Conservation (phyloP, 2,113 vertebrate species). For the Phoenicopterus ruber region DNA sequence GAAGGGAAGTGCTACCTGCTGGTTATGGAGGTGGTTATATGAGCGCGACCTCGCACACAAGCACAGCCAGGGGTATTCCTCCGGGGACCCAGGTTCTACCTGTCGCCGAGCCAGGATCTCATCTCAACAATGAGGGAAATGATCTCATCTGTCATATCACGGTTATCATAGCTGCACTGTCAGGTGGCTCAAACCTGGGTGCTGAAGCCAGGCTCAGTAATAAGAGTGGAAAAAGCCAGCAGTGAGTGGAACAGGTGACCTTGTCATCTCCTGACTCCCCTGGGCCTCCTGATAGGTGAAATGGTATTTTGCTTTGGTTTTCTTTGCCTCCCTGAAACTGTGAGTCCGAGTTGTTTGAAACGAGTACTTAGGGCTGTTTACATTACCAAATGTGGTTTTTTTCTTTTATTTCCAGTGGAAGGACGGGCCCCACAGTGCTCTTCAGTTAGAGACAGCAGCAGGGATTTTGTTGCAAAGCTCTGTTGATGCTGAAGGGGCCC, state of each 20-base stretch:
- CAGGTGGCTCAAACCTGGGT: not conserved
- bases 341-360: not conserved
- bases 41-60: fast-evolving
- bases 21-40: not conserved
- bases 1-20: not conserved
- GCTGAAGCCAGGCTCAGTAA: not conserved
- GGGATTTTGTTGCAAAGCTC: not conserved
- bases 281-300: not conserved
- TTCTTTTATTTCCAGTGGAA: not conserved
- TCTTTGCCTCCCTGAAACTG: not conserved
- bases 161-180: not conserved
- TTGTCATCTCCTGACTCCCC: not conserved
- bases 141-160: not conserved
- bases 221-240: not conserved
- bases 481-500: not conserved
- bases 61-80: not conserved
- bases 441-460: not conserved
- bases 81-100: not conserved
- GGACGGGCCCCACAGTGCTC: not conserved
- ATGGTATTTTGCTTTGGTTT: not conserved
- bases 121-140: not conserved
- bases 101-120: not conserved
- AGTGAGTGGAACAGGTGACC: not conserved
- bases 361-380: not conserved
- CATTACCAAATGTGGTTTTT: not conserved